Base-by-base conservation (phyloP, 2,113 vertebrate genomes). In the Poeciliopsis occidentalis region DNA sequence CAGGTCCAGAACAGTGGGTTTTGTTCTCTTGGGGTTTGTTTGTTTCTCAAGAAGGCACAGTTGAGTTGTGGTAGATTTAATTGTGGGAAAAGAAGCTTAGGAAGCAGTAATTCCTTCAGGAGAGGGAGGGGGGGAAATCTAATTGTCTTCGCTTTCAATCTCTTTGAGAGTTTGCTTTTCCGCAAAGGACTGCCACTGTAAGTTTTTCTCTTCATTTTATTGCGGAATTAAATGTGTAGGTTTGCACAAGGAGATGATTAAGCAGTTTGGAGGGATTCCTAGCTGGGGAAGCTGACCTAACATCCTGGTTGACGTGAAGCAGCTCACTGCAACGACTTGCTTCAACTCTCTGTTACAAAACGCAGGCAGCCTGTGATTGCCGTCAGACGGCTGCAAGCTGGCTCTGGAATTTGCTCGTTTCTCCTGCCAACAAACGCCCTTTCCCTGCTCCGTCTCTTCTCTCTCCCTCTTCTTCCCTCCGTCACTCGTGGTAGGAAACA, bases 321-420 rank as follows among this genome's bases (percentile, higher is more conserved):
- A 37, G 29, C 63, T 75, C 75, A 34, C 73, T 65, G 0, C 10
- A 44, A 80, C 79, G 69, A 77, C 76, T n/a, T 67, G 41, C 37
- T 61, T 64, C 34, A 67, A 6, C 70, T 77, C 65, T 57, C 31
- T 73, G 60, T 78, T 67, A 81, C 22, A 72, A 66, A 80, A 75
- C 64, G n/a, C 81, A 57, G 69, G 76, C 80, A 76, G 69, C 79
- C 78, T 76, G 71, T 60, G 86, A 85, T 78, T 69, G 73, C 39
- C 60, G 75, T 87, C 83, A 91, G 87, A 86, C 77, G 72, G 76
- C 85, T 87, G 63, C 84, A 89, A 87, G 93, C 94, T 94, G 94
- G 87, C 91, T 93, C 93, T 94, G 94, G 95, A 95, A 96, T 96
- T 95, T 94, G 91, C 83, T 94, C 72, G 60, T 83, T 81, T 76